A percentile compares a stretch with the other conserved stretches of the same genome.
Evolutionary conservation across 2,797 vertebrate species (phyloP).

Genomic region (Phrynocephalus forsythii): DNA sequence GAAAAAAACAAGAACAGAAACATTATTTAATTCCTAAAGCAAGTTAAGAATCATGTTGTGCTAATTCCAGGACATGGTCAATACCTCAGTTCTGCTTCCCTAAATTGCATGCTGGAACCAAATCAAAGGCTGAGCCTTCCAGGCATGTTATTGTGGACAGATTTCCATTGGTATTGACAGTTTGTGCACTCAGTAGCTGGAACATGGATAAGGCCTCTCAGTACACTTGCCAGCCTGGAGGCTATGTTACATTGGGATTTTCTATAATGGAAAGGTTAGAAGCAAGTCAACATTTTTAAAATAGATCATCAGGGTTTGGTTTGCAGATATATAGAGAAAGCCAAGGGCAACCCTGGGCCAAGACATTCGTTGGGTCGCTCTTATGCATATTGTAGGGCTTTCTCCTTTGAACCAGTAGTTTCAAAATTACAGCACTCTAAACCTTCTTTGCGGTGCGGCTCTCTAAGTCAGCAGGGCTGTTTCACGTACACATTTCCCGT

Average conservation of each 20-base stretch:
- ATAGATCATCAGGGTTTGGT: constrained; percentile 81
- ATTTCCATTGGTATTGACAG: constrained; percentile 87
- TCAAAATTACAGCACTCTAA: constrained; percentile 50
- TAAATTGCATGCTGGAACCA: constrained; percentile 61
- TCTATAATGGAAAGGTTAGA: constrained; percentile 90
- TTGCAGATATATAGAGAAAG: constrained; percentile 79
- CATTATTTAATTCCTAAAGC: constrained; percentile 31
- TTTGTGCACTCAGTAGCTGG: constrained; percentile 81
- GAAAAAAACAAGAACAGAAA: neutral
- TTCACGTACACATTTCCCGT: constrained; percentile 75
- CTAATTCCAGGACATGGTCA: constrained; percentile 55
- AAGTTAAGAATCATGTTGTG: constrained; percentile 43
- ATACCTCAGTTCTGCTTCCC: constrained; percentile 65
- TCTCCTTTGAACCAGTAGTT: constrained; percentile 67
- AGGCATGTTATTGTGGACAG: constrained; percentile 73
- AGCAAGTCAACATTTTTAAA: constrained; percentile 77
- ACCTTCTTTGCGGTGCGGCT: constrained; percentile 62
- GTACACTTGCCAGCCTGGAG: constrained; percentile 70
- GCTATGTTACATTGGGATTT: constrained; percentile 75
- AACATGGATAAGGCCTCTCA: constrained; percentile 80
- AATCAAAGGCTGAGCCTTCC: constrained; percentile 58
- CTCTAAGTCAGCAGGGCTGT: constrained; percentile 52
- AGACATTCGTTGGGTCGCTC: constrained; percentile 50
- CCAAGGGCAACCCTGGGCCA: constrained; percentile 64
- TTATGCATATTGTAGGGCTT: constrained; percentile 60